Evolutionary conservation across 2,888 invertebrate species (phyloP).

Genomic region (Orthonevra nobilis): DNA sequence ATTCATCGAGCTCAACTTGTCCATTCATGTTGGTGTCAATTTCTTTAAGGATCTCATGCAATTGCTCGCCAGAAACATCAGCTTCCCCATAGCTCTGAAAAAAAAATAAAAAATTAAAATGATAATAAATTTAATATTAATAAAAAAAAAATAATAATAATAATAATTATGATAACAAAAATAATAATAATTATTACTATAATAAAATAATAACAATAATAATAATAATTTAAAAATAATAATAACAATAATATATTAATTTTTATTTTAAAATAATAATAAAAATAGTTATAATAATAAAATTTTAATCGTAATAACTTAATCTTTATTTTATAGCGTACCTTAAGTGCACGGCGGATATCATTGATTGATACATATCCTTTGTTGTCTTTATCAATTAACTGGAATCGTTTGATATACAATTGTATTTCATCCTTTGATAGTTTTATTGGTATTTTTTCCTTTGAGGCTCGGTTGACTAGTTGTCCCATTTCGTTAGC

Average conservation of each 20-base stretch:
- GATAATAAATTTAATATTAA: constrained; percentile 67
- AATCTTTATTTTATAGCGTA: too few species aligned
- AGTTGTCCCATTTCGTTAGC: constrained; percentile 98
- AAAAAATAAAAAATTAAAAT: constrained; percentile 65
- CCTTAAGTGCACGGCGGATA: constrained; percentile 96
- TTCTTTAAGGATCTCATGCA: constrained; percentile 98
- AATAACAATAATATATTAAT: too few species aligned
- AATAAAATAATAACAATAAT: too few species aligned
- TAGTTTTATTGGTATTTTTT: constrained; percentile 94
- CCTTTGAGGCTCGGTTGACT: constrained; percentile 92
- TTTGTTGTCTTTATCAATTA: constrained; percentile 97
- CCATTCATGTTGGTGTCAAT: constrained; percentile 99
- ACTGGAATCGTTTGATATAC: constrained; percentile 96
- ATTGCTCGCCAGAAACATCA: constrained; percentile 93
- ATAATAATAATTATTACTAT: too few species aligned
- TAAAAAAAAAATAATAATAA: too few species aligned
- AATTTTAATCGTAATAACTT: too few species aligned
- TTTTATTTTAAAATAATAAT: too few species aligned
- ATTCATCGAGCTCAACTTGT: constrained; percentile 99
- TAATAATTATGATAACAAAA: too few species aligned
- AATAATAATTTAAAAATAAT: too few species aligned
- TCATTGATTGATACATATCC: constrained; percentile 99
- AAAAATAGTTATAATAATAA: too few species aligned
- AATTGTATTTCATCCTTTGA: constrained; percentile 96
- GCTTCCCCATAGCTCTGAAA: constrained; percentile 89